Conservation (phyloP, 2,113 vertebrate species). For the Pardalotus punctatus region DNA sequence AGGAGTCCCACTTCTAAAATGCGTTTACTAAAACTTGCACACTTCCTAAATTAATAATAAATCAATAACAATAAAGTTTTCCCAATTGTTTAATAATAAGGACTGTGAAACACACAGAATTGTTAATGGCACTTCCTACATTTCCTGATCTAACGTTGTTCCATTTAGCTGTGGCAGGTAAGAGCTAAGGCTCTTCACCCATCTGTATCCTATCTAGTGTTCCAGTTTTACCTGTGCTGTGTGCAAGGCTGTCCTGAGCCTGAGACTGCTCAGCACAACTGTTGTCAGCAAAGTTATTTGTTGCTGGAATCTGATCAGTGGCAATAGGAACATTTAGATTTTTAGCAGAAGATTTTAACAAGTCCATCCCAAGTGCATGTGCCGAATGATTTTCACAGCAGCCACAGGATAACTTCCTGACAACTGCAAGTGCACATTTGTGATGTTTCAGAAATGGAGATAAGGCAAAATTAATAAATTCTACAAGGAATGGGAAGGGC, state of each 20-base stretch:
- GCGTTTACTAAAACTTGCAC: neutral
- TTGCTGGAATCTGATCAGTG: neutral
- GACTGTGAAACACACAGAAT: neutral
- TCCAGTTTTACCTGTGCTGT: neutral
- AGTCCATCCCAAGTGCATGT: rapidly evolving
- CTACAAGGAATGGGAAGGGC: neutral
- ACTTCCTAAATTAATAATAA: neutral
- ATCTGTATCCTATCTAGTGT: neutral
- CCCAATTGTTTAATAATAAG: neutral
- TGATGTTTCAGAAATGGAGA: neutral
- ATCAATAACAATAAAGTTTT: neutral
- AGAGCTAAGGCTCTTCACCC: neutral
- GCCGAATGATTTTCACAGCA: neutral
- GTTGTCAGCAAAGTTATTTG: neutral
- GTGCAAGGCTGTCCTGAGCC: neutral
- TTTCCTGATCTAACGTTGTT: neutral
- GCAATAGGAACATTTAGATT: neutral
- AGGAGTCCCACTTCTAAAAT: neutral
- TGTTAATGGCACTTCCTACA: neutral
- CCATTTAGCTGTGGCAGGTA: neutral
- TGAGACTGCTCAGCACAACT: neutral
- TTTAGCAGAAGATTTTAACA: neutral
- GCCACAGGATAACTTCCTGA: neutral
- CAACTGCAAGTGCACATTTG: neutral
- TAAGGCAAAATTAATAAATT: neutral